phyloP scores from a whole-genome alignment of 2,888 invertebrate species.

The Pyrochroa serraticornis region DNA sequence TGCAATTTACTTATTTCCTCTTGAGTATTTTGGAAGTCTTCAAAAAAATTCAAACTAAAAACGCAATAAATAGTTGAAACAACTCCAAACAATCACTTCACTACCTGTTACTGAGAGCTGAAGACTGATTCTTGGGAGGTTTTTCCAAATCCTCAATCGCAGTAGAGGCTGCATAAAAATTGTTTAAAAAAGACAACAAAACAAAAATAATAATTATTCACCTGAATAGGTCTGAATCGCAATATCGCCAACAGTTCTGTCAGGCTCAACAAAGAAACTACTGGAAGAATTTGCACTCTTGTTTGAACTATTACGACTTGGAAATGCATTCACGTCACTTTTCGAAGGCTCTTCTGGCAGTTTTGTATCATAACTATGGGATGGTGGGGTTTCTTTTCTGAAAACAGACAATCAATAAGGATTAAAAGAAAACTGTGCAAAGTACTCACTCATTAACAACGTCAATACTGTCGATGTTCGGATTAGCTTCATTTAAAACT shows the following conservation, averaged over 20 bases:
- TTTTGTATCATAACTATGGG: not conserved
- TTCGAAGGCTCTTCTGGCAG: not conserved
- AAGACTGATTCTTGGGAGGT: slow-evolving; percentile 1
- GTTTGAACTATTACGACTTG: not conserved
- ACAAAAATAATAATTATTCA: not conserved
- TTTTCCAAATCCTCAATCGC: not conserved
- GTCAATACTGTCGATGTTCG: not conserved
- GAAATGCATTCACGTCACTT: not conserved
- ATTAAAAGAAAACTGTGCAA: not conserved
- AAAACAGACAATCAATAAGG: not conserved
- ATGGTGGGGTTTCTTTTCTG: not conserved
- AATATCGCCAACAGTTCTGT: not conserved
- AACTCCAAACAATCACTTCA: not conserved
- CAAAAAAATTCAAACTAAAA: slow-evolving; percentile 38
- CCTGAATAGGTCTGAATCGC: not conserved
- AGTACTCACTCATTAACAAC: not conserved
- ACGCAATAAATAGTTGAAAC: not conserved
- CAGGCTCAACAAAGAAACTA: not conserved
- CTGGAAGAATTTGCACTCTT: not conserved
- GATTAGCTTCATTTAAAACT: slow-evolving; percentile 58
- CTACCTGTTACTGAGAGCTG: slow-evolving; percentile 10
- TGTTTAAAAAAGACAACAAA: no score
- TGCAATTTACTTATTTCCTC: slow-evolving; percentile 50
- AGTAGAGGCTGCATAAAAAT: no score
- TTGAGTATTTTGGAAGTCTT: slow-evolving; percentile 43